Percentiles rank a stretch among this genome's conserved stretches.
Conservation (phyloP, 1,140 invertebrate species). For the Ganaspis sp. region DNA sequence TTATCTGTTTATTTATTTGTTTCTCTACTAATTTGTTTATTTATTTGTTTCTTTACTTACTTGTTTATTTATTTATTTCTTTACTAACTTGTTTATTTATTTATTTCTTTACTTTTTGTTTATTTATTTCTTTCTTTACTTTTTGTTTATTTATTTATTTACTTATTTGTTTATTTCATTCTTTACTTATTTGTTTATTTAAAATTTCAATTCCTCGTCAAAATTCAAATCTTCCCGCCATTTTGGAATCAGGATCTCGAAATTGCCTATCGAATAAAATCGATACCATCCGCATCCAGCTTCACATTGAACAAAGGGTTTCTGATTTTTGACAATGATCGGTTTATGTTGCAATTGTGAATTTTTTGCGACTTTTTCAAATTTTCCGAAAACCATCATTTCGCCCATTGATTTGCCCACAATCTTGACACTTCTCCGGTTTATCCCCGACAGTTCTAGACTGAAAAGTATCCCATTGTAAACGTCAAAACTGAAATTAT, state of each 20-base stretch:
- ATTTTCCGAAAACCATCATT: not conserved
- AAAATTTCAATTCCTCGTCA: too few relatives aligned
- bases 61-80: too few relatives aligned
- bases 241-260: not conserved
- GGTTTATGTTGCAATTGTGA: not conserved
- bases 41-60: too few relatives aligned
- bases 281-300: not conserved
- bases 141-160: too few relatives aligned
- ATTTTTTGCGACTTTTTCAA: not conserved
- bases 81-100: too few relatives aligned
- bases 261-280: not conserved
- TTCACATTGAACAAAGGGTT: not conserved
- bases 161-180: too few relatives aligned
- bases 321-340: slow-evolving; percentile 10
- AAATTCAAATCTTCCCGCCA: not conserved
- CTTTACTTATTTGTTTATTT: too few relatives aligned
- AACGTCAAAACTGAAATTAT: not conserved
- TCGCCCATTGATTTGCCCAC: not conserved
- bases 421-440: not conserved
- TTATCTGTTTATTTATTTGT: too few relatives aligned
- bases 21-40: too few relatives aligned
- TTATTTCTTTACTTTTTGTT: too few relatives aligned
- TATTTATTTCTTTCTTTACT: too few relatives aligned
- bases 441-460: not conserved
- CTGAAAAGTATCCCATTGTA: not conserved